These are phyloP conservation scores for Hetaerina americana DNA, from an alignment of 1,140 invertebrate genomes.

Conservation along the genomic window DNA sequence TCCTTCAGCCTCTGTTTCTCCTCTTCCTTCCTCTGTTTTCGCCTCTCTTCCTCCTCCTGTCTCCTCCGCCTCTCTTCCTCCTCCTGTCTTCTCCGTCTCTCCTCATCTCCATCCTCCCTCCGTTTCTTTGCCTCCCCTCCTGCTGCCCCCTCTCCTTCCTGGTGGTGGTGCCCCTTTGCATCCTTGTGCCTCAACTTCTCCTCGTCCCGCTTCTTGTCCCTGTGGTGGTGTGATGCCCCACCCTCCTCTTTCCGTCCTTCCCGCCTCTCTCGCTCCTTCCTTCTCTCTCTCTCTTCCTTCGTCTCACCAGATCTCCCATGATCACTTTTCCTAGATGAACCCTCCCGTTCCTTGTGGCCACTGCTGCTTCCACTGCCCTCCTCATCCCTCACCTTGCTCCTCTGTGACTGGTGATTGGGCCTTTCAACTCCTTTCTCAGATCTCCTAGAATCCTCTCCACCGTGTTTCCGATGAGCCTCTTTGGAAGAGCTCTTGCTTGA, in stretches of 20 bases:
- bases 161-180: constrained; percentile 12
- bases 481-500: too few relatives aligned
- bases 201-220: constrained; percentile 17
- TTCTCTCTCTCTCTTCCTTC: too few relatives aligned
- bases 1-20: background rate
- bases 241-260: background rate
- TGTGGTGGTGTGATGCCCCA: constrained; percentile 5
- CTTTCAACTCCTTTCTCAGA: too few relatives aligned
- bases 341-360: too few relatives aligned
- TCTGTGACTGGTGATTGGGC: too few relatives aligned
- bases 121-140: constrained; percentile 6
- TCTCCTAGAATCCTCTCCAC: too few relatives aligned
- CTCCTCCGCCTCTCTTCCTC: background rate
- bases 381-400: too few relatives aligned
- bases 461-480: too few relatives aligned
- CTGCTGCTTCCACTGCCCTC: too few relatives aligned
- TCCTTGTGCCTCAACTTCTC: constrained; percentile 4
- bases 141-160: constrained; percentile 3
- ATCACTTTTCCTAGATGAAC: too few relatives aligned
- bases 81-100: background rate
- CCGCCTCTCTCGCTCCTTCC: background rate
- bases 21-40: background rate
- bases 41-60: background rate
- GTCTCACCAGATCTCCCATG: too few relatives aligned
- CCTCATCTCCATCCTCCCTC: background rate